Evolutionary conservation across 2,888 invertebrate species (phyloP).

Genomic region (Athalia rosae): DNA sequence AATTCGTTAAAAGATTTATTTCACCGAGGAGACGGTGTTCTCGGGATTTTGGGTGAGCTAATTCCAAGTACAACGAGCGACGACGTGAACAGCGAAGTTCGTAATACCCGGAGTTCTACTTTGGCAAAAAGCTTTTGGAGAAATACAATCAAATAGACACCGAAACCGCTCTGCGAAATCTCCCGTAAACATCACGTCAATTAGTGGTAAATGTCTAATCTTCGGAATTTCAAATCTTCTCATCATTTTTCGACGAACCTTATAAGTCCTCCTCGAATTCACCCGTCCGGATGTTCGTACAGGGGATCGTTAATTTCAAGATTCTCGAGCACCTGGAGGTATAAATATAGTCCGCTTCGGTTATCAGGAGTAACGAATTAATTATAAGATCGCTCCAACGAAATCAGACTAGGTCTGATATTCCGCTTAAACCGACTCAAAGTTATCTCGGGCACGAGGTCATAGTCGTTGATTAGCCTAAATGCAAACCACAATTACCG

Average conservation of each 20-base stretch:
- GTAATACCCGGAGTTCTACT: slow-evolving; percentile 24
- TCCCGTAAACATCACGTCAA: background rate
- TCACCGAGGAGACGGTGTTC: background rate
- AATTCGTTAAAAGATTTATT: slow-evolving; percentile 20
- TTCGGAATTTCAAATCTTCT: background rate
- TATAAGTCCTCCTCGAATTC: background rate
- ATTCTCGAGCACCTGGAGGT: background rate
- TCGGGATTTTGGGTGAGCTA: background rate
- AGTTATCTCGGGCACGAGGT: background rate
- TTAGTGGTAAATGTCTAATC: background rate
- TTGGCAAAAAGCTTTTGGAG: background rate
- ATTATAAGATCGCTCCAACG: background rate
- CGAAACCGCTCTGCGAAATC: background rate
- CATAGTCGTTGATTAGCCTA: slow-evolving; percentile 6
- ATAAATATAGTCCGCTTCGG: background rate
- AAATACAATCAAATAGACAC: background rate
- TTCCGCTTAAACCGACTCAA: background rate
- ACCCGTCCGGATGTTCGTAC: slow-evolving; percentile 5
- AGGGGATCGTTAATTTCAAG: background rate
- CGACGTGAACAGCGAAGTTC: slow-evolving; percentile 22
- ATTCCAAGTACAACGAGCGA: slow-evolving; percentile 1
- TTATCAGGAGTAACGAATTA: slow-evolving; percentile 7
- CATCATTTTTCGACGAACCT: background rate
- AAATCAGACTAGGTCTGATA: slow-evolving; percentile 13
- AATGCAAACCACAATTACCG: slow-evolving; percentile 8